Percentiles rank a stretch among this genome's conserved stretches.
These are phyloP conservation scores for Lasioglossum lativentre DNA, from an alignment of 2,888 invertebrate species.

Conservation along the genomic window DNA sequence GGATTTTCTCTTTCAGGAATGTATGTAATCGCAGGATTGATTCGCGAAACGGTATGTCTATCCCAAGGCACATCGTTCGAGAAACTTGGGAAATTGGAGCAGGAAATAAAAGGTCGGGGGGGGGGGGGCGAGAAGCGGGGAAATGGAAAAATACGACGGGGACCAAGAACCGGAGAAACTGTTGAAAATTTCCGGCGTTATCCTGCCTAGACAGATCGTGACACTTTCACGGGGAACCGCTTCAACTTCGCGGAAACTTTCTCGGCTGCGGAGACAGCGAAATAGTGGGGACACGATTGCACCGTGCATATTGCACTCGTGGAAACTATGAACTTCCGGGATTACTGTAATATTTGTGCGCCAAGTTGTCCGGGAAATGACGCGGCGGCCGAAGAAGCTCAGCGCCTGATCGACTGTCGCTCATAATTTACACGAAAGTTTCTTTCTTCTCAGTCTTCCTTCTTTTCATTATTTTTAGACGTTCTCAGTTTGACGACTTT, in stretches of 20 bases:
- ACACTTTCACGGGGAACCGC: slow-evolving; percentile 9
- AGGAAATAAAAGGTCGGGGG: background rate
- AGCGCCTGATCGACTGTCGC: background rate
- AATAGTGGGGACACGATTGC: slow-evolving; percentile 27
- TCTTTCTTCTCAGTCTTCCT: background rate
- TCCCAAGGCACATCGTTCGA: background rate
- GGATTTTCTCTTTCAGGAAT: background rate
- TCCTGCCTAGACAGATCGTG: slow-evolving; percentile 10
- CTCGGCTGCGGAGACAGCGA: background rate
- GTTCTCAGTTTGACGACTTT: background rate
- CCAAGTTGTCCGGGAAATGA: slow-evolving; percentile 1
- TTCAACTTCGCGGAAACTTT: slow-evolving; percentile 20
- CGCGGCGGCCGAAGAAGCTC: background rate
- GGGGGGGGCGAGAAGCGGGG: background rate
- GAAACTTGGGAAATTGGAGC: background rate
- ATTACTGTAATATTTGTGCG: slow-evolving; percentile 34
- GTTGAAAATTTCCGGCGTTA: slow-evolving; percentile 22
- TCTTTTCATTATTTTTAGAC: background rate
- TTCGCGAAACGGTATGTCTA: slow-evolving; percentile 9
- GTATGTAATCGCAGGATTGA: slow-evolving; percentile 9
- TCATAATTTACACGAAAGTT: background rate
- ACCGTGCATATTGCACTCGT: slow-evolving; percentile 10
- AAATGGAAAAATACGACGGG: slow-evolving; percentile 18
- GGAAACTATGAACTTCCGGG: slow-evolving; percentile 16
- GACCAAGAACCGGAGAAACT: slow-evolving; percentile 1